Percentiles rank a stretch among this genome's conserved stretches.
These are phyloP conservation scores for Osmerus eperlanus DNA, from an alignment of 2,113 vertebrate species.

Conservation along the genomic window DNA sequence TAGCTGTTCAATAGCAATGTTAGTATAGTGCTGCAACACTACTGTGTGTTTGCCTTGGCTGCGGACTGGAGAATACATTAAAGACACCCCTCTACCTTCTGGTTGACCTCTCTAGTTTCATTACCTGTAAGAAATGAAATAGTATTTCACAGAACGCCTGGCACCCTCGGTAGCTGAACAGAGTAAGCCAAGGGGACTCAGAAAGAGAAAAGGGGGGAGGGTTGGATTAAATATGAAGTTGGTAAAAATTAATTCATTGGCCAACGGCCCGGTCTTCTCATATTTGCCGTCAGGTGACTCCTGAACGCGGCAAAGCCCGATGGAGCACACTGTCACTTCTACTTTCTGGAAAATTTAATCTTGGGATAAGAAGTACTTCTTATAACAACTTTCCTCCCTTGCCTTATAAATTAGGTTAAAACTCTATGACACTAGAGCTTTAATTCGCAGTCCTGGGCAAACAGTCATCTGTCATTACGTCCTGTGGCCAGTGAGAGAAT, in stretches of 20 bases:
- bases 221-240: slow-evolving; percentile 23
- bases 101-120: slow-evolving; percentile 31
- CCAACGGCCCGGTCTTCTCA: slow-evolving; percentile 9
- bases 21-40: background rate
- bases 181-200: background rate
- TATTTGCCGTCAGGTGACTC: slow-evolving; percentile 20
- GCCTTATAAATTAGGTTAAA: slow-evolving; percentile 12
- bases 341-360: slow-evolving; percentile 23
- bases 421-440: slow-evolving; percentile 4
- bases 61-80: background rate
- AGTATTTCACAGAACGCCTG: slow-evolving; percentile 4
- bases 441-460: too few relatives aligned
- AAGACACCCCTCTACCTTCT: background rate
- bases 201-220: background rate
- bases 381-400: slow-evolving; percentile 19
- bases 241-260: slow-evolving; percentile 30
- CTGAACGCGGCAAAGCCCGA: slow-evolving; percentile 14
- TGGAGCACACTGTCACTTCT: slow-evolving; percentile 20
- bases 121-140: slow-evolving; percentile 24
- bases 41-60: slow-evolving; percentile 2
- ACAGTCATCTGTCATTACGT: too few relatives aligned
- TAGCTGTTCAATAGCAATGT: background rate
- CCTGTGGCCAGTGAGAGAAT: too few relatives aligned
- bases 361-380: slow-evolving; percentile 19
- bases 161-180: background rate